phyloP scores from a whole-genome alignment of 2,888 invertebrate species.

The Baronia brevicornis region DNA sequence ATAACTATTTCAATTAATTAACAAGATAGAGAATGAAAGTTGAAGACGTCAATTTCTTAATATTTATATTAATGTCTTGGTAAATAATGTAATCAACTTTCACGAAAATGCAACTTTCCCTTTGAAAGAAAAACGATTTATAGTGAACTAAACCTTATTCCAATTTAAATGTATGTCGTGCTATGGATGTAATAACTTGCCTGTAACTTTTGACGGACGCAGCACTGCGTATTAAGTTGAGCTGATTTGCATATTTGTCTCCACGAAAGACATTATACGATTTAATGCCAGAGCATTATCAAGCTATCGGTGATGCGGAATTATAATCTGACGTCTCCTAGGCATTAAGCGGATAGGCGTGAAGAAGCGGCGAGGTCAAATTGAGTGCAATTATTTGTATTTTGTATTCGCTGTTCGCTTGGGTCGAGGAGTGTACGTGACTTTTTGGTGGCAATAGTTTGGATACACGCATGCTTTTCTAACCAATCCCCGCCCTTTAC shows the following conservation, averaged over 20 bases:
- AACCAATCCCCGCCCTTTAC: too few relatives aligned
- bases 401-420: constrained; percentile 2
- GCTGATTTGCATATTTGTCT: constrained; percentile 49
- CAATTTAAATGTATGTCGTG: constrained; percentile 42
- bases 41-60: too few relatives aligned
- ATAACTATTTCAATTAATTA: too few relatives aligned
- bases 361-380: constrained; percentile 19
- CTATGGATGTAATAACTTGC: constrained; percentile 40
- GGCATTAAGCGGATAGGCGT: constrained; percentile 21
- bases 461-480: too few relatives aligned
- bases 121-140: constrained; percentile 26
- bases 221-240: constrained; percentile 35
- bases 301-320: constrained; percentile 27
- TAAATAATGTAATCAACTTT: constrained; percentile 19
- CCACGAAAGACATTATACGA: constrained; percentile 30
- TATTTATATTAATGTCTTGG: too few relatives aligned
- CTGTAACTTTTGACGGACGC: constrained; percentile 31
- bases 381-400: constrained; percentile 5
- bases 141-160: constrained; percentile 27
- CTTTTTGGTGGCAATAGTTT: too few relatives aligned
- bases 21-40: too few relatives aligned
- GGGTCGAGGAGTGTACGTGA: too few relatives aligned
- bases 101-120: constrained; percentile 14
- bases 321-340: constrained; percentile 33
- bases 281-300: constrained; percentile 36